Conservation (phyloP, 1,140 invertebrate genomes). For the Diorhabda sublineata region DNA sequence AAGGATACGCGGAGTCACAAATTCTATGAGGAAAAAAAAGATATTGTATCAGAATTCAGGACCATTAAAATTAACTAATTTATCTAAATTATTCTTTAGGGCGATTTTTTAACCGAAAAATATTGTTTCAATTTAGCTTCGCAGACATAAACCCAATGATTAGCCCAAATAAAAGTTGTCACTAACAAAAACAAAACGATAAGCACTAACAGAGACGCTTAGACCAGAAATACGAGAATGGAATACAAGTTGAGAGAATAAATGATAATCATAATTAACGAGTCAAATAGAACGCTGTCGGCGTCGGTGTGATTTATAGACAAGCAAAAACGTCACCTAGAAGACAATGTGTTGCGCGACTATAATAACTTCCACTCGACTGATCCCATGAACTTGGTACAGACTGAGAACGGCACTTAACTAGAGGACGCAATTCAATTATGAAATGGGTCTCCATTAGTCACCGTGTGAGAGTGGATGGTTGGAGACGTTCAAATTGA, state of each 20-base stretch:
- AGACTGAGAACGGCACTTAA: slow-evolving; percentile 30
- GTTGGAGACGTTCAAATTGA: slow-evolving; percentile 37
- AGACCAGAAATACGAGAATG: slow-evolving; percentile 7
- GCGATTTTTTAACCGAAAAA: too few species aligned
- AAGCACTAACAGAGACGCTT: slow-evolving; percentile 9
- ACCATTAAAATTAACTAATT: too few species aligned
- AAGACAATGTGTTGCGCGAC: slow-evolving; percentile 35
- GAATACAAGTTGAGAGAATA: slow-evolving; percentile 8
- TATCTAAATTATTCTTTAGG: too few species aligned
- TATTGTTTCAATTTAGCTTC: too few species aligned
- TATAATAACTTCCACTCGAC: slow-evolving; percentile 34
- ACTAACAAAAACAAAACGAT: slow-evolving; percentile 14
- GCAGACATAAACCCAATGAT: too few species aligned
- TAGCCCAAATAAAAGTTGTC: slow-evolving; percentile 16
- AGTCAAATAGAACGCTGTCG: slow-evolving; percentile 32
- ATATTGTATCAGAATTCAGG: too few species aligned
- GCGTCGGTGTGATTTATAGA: slow-evolving; percentile 39
- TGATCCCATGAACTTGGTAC: slow-evolving; percentile 20
- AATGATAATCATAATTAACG: slow-evolving; percentile 41
- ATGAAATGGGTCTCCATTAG: slow-evolving; percentile 38
- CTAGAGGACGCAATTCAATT: slow-evolving; percentile 37
- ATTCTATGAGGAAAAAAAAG: too few species aligned
- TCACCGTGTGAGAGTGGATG: slow-evolving; percentile 31
- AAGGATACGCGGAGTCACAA: too few species aligned
- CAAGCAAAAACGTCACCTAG: slow-evolving; percentile 31